A percentile compares a stretch with the other conserved stretches of the same genome.
Evolutionary conservation across 2,113 vertebrate species (phyloP).

Genomic region (Hippoglossus stenolepis): DNA sequence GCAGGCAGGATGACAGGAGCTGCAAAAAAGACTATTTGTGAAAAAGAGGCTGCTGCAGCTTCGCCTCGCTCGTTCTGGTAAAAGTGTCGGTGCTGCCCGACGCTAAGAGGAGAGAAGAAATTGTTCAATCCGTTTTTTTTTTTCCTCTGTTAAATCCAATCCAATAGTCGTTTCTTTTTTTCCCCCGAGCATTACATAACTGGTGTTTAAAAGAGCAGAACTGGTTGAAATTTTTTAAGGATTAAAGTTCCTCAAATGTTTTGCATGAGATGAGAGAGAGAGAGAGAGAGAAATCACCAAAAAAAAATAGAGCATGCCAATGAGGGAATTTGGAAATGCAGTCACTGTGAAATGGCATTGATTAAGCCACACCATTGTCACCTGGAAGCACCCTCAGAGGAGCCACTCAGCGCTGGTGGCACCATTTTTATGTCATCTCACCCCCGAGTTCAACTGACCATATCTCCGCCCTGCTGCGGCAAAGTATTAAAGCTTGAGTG

Average conservation of each 20-base stretch:
- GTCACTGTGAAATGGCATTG: slow-evolving; percentile 45
- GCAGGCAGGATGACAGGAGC: slow-evolving; percentile 3
- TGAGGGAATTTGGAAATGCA: slow-evolving; percentile 50
- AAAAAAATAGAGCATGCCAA: neutral
- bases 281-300: slow-evolving; percentile 31
- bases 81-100: slow-evolving; percentile 23
- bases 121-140: slow-evolving; percentile 9
- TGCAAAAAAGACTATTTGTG: slow-evolving; percentile 43
- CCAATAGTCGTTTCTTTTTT: slow-evolving; percentile 25
- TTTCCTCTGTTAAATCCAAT: slow-evolving; percentile 21
- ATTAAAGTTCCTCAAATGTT: slow-evolving; percentile 58
- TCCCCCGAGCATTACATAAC: slow-evolving; percentile 42
- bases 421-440: slow-evolving; percentile 46
- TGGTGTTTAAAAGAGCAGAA: slow-evolving; percentile 42
- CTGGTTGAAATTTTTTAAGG: slow-evolving; percentile 24
- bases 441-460: slow-evolving; percentile 50
- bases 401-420: slow-evolving; percentile 37
- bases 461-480: slow-evolving; percentile 11
- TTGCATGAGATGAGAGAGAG: slow-evolving; percentile 18
- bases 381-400: slow-evolving; percentile 31
- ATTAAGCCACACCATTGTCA: slow-evolving; percentile 51
- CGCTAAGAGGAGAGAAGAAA: slow-evolving; percentile 9
- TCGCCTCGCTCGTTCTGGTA: slow-evolving; percentile 42
- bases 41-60: slow-evolving; percentile 24
- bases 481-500: neutral